Evolutionary conservation across 1,140 invertebrate species (phyloP).

Genomic region (Magallana angulata): DNA sequence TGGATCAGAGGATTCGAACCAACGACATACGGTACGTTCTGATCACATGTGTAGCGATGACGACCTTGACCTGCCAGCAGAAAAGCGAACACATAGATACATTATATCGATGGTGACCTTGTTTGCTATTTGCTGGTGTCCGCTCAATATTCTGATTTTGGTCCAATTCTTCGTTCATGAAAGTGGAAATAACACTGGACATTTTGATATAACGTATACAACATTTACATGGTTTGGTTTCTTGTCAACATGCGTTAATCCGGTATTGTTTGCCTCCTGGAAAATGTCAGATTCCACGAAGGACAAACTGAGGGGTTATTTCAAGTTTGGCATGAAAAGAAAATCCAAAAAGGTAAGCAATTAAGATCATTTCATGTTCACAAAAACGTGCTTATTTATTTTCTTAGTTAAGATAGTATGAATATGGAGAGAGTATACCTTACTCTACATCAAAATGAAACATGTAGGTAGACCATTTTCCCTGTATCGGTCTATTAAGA

Average conservation of each 20-base stretch:
- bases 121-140: constrained; percentile 85
- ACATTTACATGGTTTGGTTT: constrained; percentile 87
- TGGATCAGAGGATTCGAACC: constrained; percentile 41
- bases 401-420: no score
- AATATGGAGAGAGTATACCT: no score
- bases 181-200: constrained; percentile 85
- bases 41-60: constrained; percentile 80
- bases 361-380: background rate
- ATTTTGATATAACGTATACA: constrained; percentile 86
- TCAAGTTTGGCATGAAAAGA: constrained; percentile 80
- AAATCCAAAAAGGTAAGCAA: constrained; percentile 44
- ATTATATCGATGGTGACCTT: constrained; percentile 84
- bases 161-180: constrained; percentile 85
- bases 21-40: constrained; percentile 54
- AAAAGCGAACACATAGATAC: constrained; percentile 85
- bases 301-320: constrained; percentile 84
- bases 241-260: constrained; percentile 85
- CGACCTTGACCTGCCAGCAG: constrained; percentile 84
- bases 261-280: constrained; percentile 84
- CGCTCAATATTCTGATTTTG: constrained; percentile 85
- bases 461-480: no score
- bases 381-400: no score
- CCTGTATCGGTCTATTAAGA: no score
- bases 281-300: constrained; percentile 84
- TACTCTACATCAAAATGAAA: no score